Base-by-base conservation (phyloP, 1,140 invertebrate genomes). In the Achatina immaculata region DNA sequence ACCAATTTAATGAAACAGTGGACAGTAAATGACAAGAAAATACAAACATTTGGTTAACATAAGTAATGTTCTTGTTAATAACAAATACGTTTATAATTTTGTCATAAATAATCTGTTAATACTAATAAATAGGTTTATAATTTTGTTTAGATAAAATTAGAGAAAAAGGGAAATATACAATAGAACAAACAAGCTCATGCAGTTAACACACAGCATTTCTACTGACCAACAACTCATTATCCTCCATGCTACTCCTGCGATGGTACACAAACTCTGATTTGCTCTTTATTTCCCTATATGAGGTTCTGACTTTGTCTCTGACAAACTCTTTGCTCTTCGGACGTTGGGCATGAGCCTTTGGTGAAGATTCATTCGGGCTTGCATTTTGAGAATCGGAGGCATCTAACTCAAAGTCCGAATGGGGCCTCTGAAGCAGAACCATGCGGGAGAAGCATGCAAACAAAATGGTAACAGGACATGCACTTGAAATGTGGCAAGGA, bases 251-350 rank as follows among this genome's bases (percentile, higher is more conserved):
- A 68, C 80, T 85, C 83, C 88, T 89, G 80, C 88, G 85, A 81
- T 90, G 86, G 74, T 87, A 82, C 40, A 84, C 88, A 84, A 85
- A 80, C 55, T 86, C 84, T 82, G 83, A 85, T 83, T 86, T 91
- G 83, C 84, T 88, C 86, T 88, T 89, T 83, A 86, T 90, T 84
- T 90, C 91, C 85, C 87, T 89, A 83, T 89, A 89, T 34, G 89
- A 90, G 76, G 87, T 83, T 82, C 88, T 87, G n/a, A 51, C 28
- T 78, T 68, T 86, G 80, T 82, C 86, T n/a, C 78, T 86, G 65
- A 82, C 84, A 85, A 84, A 89, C 81, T 91, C 72, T 75, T 82
- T 83, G 72, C 73, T 48, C 80, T 86, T 87, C 51, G 76, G 79
- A n/a, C 73, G 72, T 19, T 78, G 81, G n/a, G 82, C 77, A 73